Conservation (phyloP, 1,140 invertebrate species). For the Neomicropteryx cornuta region DNA sequence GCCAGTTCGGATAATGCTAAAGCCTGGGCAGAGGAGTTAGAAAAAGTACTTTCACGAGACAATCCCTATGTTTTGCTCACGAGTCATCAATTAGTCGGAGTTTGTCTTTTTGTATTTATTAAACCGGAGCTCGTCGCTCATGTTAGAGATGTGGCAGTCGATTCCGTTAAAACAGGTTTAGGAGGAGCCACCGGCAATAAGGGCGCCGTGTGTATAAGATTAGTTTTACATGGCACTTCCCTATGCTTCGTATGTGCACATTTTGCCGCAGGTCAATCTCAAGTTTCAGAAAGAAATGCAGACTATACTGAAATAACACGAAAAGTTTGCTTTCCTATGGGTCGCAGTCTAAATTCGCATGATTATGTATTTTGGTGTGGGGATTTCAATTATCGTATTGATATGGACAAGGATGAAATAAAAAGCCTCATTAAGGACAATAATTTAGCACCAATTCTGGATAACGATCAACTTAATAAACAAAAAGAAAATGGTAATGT, state of each 20-base stretch:
- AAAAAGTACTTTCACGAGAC: conserved; percentile 84
- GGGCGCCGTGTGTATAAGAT: conserved; percentile 90
- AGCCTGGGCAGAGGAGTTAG: conserved; percentile 90
- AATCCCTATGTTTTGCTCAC: conserved; percentile 85
- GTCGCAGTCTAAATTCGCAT: conserved; percentile 82
- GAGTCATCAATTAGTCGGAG: conserved; percentile 94
- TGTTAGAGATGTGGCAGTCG: conserved; percentile 85
- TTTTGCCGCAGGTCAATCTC: conserved; percentile 96
- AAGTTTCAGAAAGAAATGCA: conserved; percentile 90
- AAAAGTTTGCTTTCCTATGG: conserved; percentile 91
- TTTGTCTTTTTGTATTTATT: conserved; percentile 93
- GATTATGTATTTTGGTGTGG: conserved; percentile 99
- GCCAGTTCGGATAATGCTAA: conserved; percentile 94
- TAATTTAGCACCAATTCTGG: conserved; percentile 68
- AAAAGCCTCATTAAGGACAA: conserved; percentile 72
- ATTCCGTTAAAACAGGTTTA: conserved; percentile 95
- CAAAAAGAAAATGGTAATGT: conserved; percentile 74
- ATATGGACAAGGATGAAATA: conserved; percentile 91
- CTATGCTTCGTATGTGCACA: conserved; percentile 97
- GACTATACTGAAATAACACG: conserved; percentile 93
- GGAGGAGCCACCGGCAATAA: conserved; percentile 94
- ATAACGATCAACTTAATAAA: conserved; percentile 82
- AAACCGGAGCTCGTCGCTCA: conserved; percentile 75
- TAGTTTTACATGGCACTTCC: conserved; percentile 85
- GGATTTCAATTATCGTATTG: conserved; percentile 98